Evolutionary conservation across 2,888 invertebrate genomes (phyloP).

Genomic region (Patella caerulea): DNA sequence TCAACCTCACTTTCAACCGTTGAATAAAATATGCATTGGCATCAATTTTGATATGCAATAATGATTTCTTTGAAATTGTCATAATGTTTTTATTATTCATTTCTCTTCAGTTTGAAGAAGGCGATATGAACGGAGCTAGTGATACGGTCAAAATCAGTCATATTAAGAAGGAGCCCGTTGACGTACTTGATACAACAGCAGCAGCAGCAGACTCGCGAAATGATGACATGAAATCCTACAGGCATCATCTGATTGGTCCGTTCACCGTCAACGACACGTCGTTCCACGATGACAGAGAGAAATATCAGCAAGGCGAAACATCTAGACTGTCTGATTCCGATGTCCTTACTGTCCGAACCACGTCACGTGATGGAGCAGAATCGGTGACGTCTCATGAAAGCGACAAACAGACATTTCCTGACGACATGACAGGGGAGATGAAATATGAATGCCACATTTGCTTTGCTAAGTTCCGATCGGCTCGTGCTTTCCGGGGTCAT

Average conservation of each 20-base stretch:
- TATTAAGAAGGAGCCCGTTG: neutral
- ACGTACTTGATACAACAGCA: neutral
- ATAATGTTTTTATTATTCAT: neutral
- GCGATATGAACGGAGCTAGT: neutral
- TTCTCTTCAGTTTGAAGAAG: neutral
- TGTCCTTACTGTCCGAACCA: neutral
- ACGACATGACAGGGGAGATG: constrained; percentile 3
- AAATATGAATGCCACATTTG: constrained; percentile 42
- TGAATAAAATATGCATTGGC: too few relatives aligned
- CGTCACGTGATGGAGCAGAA: neutral
- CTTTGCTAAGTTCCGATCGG: constrained; percentile 44
- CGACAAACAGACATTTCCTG: neutral
- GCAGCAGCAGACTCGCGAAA: neutral
- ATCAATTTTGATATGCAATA: too few relatives aligned
- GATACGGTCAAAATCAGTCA: neutral
- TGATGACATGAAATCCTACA: neutral
- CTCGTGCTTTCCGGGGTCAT: constrained; percentile 27
- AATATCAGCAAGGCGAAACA: neutral
- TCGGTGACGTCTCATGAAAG: neutral
- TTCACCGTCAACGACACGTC: neutral
- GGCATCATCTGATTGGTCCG: neutral
- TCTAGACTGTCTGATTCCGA: neutral
- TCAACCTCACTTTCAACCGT: too few relatives aligned
- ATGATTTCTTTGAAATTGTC: neutral
- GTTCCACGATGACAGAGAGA: neutral